These are phyloP conservation scores for Leptopilina drosophilae DNA, from an alignment of 2,888 invertebrate genomes.

Conservation along the genomic window DNA sequence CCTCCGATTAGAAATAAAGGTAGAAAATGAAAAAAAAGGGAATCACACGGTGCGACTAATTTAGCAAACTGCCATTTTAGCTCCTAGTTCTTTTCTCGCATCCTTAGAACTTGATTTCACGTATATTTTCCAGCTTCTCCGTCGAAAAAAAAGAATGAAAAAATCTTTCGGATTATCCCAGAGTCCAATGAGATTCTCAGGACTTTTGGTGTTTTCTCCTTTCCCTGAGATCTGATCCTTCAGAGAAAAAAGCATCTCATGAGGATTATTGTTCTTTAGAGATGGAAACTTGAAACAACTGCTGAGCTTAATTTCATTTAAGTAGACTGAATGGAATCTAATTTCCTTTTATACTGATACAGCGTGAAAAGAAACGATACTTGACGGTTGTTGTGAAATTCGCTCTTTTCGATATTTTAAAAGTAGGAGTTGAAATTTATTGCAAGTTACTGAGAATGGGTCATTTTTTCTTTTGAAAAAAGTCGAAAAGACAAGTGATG, in stretches of 20 bases:
- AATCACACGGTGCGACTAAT: constrained; percentile 59
- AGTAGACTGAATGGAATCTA: constrained; percentile 32
- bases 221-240: background rate
- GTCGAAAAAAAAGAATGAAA: background rate
- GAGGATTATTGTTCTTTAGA: constrained; percentile 13
- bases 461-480: too few relatives aligned
- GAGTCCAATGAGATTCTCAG: background rate
- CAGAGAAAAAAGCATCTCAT: constrained; percentile 3
- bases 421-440: too few relatives aligned
- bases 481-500: too few relatives aligned
- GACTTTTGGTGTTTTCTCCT: background rate
- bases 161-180: background rate
- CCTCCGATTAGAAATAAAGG: constrained; percentile 45
- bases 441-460: too few relatives aligned
- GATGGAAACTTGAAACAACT: constrained; percentile 37
- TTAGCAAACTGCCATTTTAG: constrained; percentile 57
- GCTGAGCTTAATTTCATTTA: constrained; percentile 34
- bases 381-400: background rate
- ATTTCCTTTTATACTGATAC: constrained; percentile 26
- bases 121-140: background rate
- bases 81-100: constrained; percentile 29
- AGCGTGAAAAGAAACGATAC: background rate
- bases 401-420: too few relatives aligned
- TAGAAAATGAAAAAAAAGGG: constrained; percentile 19
- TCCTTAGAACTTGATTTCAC: constrained; percentile 27